Conservation (phyloP, 2,113 vertebrate species). For the Gymnogyps californianus region DNA sequence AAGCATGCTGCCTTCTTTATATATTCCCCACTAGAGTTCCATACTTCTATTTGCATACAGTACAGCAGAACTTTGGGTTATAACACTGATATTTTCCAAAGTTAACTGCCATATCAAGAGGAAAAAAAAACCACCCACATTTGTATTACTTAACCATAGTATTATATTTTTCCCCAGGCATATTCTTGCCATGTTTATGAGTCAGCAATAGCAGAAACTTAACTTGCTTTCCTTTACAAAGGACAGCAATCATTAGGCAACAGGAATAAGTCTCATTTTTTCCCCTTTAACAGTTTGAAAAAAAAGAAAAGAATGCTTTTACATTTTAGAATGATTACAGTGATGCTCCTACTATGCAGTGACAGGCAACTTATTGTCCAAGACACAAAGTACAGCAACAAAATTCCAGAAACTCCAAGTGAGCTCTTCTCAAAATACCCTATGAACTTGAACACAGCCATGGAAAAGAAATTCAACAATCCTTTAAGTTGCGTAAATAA, state of each 20-base stretch:
- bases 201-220: background rate
- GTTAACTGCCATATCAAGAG: background rate
- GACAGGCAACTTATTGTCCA: background rate
- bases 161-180: background rate
- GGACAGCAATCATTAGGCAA: background rate
- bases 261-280: background rate
- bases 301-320: background rate
- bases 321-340: background rate
- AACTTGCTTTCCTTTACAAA: background rate
- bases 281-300: background rate
- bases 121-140: background rate
- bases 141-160: background rate
- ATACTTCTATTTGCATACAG: background rate
- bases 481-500: conserved; percentile 14
- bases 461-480: background rate
- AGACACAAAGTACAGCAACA: background rate
- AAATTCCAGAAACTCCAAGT: background rate
- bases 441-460: background rate
- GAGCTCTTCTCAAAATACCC: background rate
- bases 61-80: background rate
- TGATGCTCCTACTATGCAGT: background rate
- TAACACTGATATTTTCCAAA: background rate
- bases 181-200: background rate
- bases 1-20: background rate
- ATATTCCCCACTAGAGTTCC: background rate